Evolutionary conservation across 2,113 vertebrate species (phyloP), one percentile per base, ranked within the genome.

Genomic region (Podarcis muralis): DNA sequence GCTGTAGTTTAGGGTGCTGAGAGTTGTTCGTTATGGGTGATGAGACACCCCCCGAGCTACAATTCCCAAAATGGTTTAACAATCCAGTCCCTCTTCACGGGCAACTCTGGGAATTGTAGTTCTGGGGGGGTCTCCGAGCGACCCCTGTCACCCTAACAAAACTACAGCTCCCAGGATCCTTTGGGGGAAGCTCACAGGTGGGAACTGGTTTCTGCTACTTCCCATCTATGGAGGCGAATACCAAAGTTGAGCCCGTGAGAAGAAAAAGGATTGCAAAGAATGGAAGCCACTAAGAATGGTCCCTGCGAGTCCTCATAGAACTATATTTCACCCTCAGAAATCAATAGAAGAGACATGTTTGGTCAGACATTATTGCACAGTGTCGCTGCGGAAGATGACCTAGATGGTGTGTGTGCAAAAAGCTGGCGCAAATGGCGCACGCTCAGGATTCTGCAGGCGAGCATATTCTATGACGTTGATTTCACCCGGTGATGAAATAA

Each of bases 361-460:
- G 97, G 97, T 92, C 97, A 97, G 85, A 97, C 95, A 30, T 89
- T 94, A 37, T 82, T 98, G 9, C 97, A 98, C 82, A 92, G 85
- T 90, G 97, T 97, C 93, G 96, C 92, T 88, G 13, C 48, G 76
- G 69, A 93, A 5, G 83, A 95, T 78, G 95, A 98, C 43, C 0
- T 83, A 86, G 43, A 94, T 69, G 85, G 96, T 88, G 91, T 98
- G 72, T 69, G 2, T 80, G 80, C 68, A n/a, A 95, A 89, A 95
- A 94, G 83, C 91, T 0, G 96, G 96, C 90, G 96, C 91, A 93
- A 95, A 94, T 88, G 92, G 92, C 97, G 86, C 97, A 98, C 91
- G 74, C 72, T 81, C 83, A 35, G 65, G 97, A 98, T 96, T 92
- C 97, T 93, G 96, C 97, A 93, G 98, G 97, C 98, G 93, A 95